Evolutionary conservation across 1,140 invertebrate species (phyloP).

Genomic region (Drosophila lacteicornis): DNA sequence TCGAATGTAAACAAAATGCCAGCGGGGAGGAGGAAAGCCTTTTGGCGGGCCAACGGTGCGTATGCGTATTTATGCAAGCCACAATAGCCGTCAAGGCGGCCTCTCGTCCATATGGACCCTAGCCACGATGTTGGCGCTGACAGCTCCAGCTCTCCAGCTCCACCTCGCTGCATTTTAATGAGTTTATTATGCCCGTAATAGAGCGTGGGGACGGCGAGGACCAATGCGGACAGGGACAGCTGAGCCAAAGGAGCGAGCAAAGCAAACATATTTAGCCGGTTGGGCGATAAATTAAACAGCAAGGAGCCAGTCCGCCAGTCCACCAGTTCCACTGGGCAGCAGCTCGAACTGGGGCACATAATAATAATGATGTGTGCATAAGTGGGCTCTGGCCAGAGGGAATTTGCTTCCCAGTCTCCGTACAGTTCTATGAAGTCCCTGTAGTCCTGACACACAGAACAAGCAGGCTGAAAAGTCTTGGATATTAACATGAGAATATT

Average conservation of each 20-base stretch:
- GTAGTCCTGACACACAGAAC: not conserved
- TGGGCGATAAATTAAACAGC: conserved; percentile 75
- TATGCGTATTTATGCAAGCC: conserved; percentile 61
- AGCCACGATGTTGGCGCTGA: conserved; percentile 46
- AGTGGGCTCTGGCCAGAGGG: conserved; percentile 50
- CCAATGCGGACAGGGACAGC: conserved; percentile 9
- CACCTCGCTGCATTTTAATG: conserved; percentile 74
- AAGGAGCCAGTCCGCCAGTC: conserved; percentile 37
- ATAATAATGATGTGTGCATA: conserved; percentile 79
- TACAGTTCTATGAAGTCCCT: not conserved
- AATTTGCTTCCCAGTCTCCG: not conserved
- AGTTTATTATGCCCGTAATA: conserved; percentile 76
- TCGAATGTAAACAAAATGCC: conserved; percentile 54
- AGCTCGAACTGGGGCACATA: conserved; percentile 47
- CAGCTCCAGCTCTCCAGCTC: conserved; percentile 39
- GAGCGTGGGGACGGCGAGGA: conserved; percentile 5
- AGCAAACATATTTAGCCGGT: conserved; percentile 68
- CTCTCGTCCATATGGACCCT: conserved; percentile 57
- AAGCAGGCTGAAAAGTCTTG: conserved; percentile 3
- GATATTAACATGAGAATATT: not conserved
- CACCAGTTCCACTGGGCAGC: not conserved
- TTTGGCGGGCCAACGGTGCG: conserved; percentile 31
- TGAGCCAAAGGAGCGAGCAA: conserved; percentile 24
- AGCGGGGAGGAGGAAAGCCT: conserved; percentile 38
- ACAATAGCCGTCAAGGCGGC: conserved; percentile 56